Evolutionary conservation across 2,113 vertebrate species (phyloP), one percentile per base, ranked within the genome.

Genomic region (Hippocampus comes): DNA sequence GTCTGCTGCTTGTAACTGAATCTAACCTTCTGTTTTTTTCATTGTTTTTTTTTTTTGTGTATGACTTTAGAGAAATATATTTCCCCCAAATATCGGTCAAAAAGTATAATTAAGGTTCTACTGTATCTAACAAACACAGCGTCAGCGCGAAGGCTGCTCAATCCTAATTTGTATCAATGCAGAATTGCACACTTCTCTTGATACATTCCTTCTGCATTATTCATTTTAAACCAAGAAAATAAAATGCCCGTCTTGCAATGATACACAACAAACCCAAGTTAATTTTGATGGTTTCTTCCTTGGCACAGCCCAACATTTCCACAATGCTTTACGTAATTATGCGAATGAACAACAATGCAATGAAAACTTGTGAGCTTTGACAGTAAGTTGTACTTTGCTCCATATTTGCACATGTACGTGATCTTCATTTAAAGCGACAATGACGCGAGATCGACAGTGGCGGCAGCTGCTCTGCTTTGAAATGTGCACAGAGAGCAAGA

Each of bases 341-440:
- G 53, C 53, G 6, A 55, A 21, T 55, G 8, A n/a, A 55, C 21
- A 55, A 21, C 8, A 55, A 55, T n/a, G 53, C 53, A n/a, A 55
- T n/a, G n/a, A 55, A n/a, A 55, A 10, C 21, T 10, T 55, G 2
- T 55, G 53, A 55, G 8, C 8, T 55, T n/a, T n/a, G 21, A 9
- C 9, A 8, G 21, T 3, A 9, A 21, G 25, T 38, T 25, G 12
- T 6, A 41, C 3, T 48, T 3, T 27, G 49, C 3, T 61, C 21
- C 66, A 20, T 34, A 5, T 60, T 34, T 46, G 63, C 48, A 27
- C 53, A 55, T 55, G 18, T 20, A 51, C 18, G 5, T 7, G 4
- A 14, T 71, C 55, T 63, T 55, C 21, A 59, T 4, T n/a, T 15
- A 27, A 43, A 51, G 69, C 73, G 76, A 77, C 43, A 65, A 53